Evolutionary conservation across 2,888 invertebrate species (phyloP).

Genomic region (Coelogynopora nodosa): DNA sequence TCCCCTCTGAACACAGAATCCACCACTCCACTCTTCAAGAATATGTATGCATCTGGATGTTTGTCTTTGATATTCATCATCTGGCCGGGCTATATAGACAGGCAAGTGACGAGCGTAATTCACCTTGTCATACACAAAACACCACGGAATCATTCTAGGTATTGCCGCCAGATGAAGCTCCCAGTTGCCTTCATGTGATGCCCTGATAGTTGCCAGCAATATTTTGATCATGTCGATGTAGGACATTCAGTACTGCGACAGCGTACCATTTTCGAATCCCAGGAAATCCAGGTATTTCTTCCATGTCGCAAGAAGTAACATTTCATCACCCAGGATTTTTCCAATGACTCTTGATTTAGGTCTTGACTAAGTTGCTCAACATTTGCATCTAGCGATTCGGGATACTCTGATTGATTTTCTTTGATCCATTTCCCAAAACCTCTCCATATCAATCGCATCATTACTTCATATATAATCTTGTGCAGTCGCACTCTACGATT

Average conservation of each 20-base stretch:
- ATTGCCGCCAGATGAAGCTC: constrained; percentile 48
- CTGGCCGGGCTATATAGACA: constrained; percentile 45
- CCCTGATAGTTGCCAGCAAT: constrained; percentile 47
- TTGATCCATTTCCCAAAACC: constrained; percentile 2
- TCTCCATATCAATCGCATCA: not conserved
- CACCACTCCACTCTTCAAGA: constrained; percentile 42
- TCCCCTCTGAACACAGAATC: too few relatives aligned
- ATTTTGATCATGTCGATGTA: constrained; percentile 50
- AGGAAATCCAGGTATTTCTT: constrained; percentile 38
- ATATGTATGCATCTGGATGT: constrained; percentile 45
- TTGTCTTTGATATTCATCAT: constrained; percentile 45
- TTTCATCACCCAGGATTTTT: constrained; percentile 28
- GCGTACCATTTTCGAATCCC: constrained; percentile 37
- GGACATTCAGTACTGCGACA: constrained; percentile 49
- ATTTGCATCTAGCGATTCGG: not conserved
- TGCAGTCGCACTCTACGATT: constrained; percentile 13
- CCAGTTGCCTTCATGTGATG: constrained; percentile 49
- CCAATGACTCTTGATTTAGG: not conserved
- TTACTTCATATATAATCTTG: constrained; percentile 15
- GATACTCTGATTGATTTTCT: constrained; percentile 19
- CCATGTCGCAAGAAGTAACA: not conserved
- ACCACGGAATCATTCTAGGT: constrained; percentile 49
- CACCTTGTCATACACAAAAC: constrained; percentile 50
- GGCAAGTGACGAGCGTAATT: constrained; percentile 50
- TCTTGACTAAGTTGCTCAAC: constrained; percentile 13